Evolutionary conservation across 1,140 invertebrate species (phyloP).

Genomic region (Drosophila sturtevanti): DNA sequence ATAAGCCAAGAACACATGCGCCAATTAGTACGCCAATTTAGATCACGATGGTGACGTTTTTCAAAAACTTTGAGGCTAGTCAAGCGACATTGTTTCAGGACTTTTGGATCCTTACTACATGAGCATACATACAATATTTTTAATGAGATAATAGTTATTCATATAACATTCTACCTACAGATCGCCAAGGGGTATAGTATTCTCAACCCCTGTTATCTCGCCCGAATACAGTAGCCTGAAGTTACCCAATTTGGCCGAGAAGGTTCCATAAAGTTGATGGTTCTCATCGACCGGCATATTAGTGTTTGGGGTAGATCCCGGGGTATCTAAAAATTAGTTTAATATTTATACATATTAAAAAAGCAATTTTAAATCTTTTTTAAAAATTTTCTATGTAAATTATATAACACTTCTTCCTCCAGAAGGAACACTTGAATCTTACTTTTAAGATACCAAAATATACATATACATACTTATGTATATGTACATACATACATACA

Average conservation of each 20-base stretch:
- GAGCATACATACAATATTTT: too few species aligned
- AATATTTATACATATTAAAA: too few species aligned
- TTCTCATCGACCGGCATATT: slow-evolving; percentile 9
- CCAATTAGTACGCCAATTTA: not conserved
- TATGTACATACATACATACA: too few species aligned
- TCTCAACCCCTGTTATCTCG: slow-evolving; percentile 24
- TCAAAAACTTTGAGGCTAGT: not conserved
- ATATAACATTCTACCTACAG: slow-evolving; percentile 13
- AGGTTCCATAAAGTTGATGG: slow-evolving; percentile 16
- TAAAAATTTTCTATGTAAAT: too few species aligned
- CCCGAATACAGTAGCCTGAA: slow-evolving; percentile 29
- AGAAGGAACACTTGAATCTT: not conserved
- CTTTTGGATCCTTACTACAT: slow-evolving; percentile 10
- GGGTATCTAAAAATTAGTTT: slow-evolving; percentile 15
- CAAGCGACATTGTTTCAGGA: slow-evolving; percentile 19
- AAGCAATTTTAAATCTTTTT: too few species aligned
- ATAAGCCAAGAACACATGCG: not conserved
- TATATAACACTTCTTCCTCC: too few species aligned
- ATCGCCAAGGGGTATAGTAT: slow-evolving; percentile 23
- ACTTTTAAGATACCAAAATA: too few species aligned
- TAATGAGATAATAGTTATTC: slow-evolving; percentile 11
- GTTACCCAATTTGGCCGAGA: slow-evolving; percentile 23
- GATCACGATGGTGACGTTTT: too few species aligned
- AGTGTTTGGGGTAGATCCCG: not conserved
- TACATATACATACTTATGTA: too few species aligned